phyloP scores from a whole-genome alignment of 2,113 vertebrate genomes.

The Eurypyga helias region DNA sequence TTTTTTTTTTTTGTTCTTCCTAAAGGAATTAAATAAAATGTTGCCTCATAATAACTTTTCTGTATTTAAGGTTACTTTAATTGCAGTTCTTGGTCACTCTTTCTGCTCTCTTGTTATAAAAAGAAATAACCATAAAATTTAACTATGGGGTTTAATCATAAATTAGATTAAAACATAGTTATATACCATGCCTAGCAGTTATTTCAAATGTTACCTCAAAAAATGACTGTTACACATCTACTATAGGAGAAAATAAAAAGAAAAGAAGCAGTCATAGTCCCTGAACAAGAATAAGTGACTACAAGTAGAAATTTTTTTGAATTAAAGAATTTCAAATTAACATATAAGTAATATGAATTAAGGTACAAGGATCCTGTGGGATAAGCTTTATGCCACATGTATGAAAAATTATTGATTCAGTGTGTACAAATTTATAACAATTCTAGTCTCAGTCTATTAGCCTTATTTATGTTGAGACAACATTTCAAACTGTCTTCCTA shows the following conservation, averaged over 20 bases:
- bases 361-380: neutral
- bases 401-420: neutral
- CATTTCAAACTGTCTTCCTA: neutral
- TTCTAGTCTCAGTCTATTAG: neutral
- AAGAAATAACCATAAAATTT: neutral
- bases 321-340: neutral
- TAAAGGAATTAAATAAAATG: neutral
- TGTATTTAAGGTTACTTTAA: neutral
- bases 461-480: neutral
- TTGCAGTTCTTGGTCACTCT: neutral
- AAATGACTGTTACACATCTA: neutral
- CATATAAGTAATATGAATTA: neutral
- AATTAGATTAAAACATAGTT: neutral
- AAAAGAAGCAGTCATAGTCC: neutral
- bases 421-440: neutral
- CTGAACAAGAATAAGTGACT: neutral
- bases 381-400: neutral
- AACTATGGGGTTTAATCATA: neutral
- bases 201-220: neutral
- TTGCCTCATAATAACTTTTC: neutral
- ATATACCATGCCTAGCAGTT: neutral
- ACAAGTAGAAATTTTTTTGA: neutral
- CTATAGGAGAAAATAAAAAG: neutral
- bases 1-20: neutral
- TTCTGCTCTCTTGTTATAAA: neutral